phyloP scores from a whole-genome alignment of 2,888 invertebrate species.

The Megalurothrips usitatus region DNA sequence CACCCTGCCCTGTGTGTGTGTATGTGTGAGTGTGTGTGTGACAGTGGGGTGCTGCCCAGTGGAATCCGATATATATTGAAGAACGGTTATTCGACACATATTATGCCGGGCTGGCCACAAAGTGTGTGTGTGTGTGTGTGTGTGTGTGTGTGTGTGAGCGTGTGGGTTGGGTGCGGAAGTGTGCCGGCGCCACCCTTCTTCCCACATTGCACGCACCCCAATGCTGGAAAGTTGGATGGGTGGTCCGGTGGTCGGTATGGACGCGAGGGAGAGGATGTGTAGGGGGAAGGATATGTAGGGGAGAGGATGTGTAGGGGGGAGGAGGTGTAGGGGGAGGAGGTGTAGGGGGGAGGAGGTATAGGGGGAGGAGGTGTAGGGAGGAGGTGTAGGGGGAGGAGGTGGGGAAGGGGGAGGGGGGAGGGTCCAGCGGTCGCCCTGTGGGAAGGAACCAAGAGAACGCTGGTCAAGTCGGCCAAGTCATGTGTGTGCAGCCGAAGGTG shows the following conservation, averaged over 20 bases:
- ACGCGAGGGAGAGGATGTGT: too few species aligned
- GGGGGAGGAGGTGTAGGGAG: too few species aligned
- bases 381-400: too few species aligned
- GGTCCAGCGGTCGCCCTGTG: too few species aligned
- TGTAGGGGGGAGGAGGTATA: too few species aligned
- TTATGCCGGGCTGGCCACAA: not conserved
- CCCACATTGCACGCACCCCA: not conserved
- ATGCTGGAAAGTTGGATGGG: not conserved
- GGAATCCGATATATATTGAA: conserved; percentile 2
- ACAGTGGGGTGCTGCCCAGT: not conserved
- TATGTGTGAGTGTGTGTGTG: too few species aligned
- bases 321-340: too few species aligned
- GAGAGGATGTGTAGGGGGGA: too few species aligned
- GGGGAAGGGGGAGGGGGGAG: too few species aligned
- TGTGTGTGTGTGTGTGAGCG: not conserved
- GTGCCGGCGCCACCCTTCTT: not conserved
- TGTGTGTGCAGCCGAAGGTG: not conserved
- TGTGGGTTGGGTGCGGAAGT: not conserved
- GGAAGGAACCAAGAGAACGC: not conserved
- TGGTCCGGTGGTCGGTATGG: too few species aligned
- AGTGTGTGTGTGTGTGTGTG: not conserved
- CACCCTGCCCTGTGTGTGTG: not conserved
- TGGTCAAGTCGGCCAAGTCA: conserved; percentile 22
- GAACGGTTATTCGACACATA: conserved; percentile 10
- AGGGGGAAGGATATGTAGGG: too few species aligned